Evolutionary conservation across 2,113 vertebrate genomes (phyloP), one percentile per base, ranked within the genome.

Genomic region (Lucifuga dentata): DNA sequence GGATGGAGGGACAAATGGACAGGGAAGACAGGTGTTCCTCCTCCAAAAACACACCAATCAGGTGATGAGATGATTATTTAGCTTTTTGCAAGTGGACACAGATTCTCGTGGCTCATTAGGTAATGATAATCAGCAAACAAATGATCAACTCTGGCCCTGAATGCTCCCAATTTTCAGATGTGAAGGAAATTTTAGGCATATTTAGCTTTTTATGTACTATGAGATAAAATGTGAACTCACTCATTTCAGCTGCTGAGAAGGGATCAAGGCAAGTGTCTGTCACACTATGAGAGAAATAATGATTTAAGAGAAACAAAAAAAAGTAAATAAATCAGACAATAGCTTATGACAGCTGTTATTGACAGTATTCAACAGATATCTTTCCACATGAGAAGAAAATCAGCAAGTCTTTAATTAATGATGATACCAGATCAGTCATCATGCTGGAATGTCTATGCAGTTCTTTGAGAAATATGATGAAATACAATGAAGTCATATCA

Each of bases 1-100:
- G 50, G 35, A 52, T 21, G n/a, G 65, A 76, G 64, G 58, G 65
- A 71, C 35, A 66, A 44, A 60, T 49, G 60, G 68, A 65, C 8
- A 46, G 59, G 36, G 39, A 77, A n/a, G 74, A 86, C 86, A 88
- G 82, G 87, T 85, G 82, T 78, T 85, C 61, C 40, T 75, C 70
- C 64, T 63, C 39, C 17, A 32, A 68, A 41, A 72, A 32, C 40
- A 56, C 41, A 50, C 43, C 68, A 65, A 66, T 73, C 77, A 58
- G 66, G 56, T 60, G 56, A 71, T 81, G 46, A 35, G 29, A 51
- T 60, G 70, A 57, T 17, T 1, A 44, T 43, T 19, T 6, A 35
- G 13, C 26, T 4, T 23, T 24, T 11, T 33, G 44, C 49, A 61
- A 73, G 59, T 20, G 4, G 15, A 67, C 38, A 19, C 52, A 43